Base-by-base conservation (phyloP, 2,797 vertebrate species). In the Selene dorsalis region DNA sequence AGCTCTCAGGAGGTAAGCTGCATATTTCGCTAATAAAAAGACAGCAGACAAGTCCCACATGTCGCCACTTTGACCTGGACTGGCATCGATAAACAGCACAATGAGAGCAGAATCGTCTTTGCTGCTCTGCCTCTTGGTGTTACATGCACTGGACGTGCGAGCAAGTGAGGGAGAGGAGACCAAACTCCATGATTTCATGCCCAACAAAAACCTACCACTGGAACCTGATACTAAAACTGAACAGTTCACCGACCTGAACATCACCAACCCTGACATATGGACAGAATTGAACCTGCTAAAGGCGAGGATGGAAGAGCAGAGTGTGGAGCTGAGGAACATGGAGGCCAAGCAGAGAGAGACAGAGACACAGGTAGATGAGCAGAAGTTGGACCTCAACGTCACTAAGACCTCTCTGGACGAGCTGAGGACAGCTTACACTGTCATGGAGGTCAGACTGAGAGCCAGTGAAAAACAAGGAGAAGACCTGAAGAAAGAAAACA, bases 401-500 rank as follows among this genome's bases (percentile, higher is more conserved):
- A 56, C 56, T 39, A 56, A 55, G 41, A 67, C 22, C 57, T 67
- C 28, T n/a, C 7, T 55, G 53, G 55, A 56, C 22, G 22, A 61
- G 0, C 24, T 55, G 52, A 26, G 7, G 24, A 24, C n/a, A 35
- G 55, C 52, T 32, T 13, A 65, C 11, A 0, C 26, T 22, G 17
- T 17, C 3, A 4, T n/a, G n/a, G 28, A 62, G 12, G 43, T 41
- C 53, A 70, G 43, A 24, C 53, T 70, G 24, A 38, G 8, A 4
- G 9, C 17, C 35, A 53, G 61, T 9, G 38, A 61, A 9, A 72
- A 0, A 0, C 55, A 66, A 53, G 39, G 35, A 58, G 47, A 73
- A 16, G 62, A 60, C 1, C 35, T 78, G 35, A 78, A 30, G 47
- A 45, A 20, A 45, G 35, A 26, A 43, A 70, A 64, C 35, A 6